Evolutionary conservation across 2,797 vertebrate species (phyloP), one percentile per base, ranked within the genome.

Genomic region (Acipenser ruthenus): DNA sequence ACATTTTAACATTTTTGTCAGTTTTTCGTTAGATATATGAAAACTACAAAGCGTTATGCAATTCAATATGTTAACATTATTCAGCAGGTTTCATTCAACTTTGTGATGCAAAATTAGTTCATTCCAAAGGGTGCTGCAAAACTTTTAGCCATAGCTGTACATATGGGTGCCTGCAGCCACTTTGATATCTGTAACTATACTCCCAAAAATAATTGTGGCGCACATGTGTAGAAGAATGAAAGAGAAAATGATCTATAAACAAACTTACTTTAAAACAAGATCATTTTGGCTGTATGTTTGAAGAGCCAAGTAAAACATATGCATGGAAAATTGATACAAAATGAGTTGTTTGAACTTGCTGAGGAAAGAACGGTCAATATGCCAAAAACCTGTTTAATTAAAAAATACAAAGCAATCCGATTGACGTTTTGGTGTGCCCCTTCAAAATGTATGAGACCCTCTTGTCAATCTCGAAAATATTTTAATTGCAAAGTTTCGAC

Each of bases 261-360:
- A 91, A 89, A 83, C 83, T 77, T 71, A 77, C 80, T 89, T 91
- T 90, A 89, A 89, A 89, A 91, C 84, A 85, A 89, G 88, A 90
- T 84, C 87, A 88, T 87, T 89, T 89, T 67, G 69, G 82, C 79
- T 79, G 81, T 74, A 70, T 82, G 82, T 78, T 74, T 78, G 61
- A 13, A 69, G 76, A 70, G 89, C 90, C 89, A 92, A 91, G 83
- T 79, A 86, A 90, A 92, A 90, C 88, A 92, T 71, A 82, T 76
- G 65, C 63, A 71, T 59, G 77, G 88, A 88, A 89, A 91, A 88
- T 70, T 74, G 87, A 90, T 88, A 84, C 86, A 90, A 87, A 73
- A 76, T 71, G 50, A 55, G 73, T 76, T 68, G 86, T 90, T 90
- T 89, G 86, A 90, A 87, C 82, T 81, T 8, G 66, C 8, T 73